phyloP scores from a whole-genome alignment of 2,113 vertebrate species.

The Indicator indicator region DNA sequence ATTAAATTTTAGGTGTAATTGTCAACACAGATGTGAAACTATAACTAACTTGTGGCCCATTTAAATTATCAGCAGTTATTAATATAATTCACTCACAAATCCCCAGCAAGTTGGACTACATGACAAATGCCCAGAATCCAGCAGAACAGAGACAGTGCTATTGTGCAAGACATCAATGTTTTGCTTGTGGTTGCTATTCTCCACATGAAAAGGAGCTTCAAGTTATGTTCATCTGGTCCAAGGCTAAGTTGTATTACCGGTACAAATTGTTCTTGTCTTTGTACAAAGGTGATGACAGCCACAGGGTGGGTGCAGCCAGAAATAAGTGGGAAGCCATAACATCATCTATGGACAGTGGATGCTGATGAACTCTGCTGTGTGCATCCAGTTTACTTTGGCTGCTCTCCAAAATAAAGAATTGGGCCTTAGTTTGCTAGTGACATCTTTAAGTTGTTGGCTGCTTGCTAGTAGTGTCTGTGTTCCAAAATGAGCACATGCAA shows the following conservation, averaged over 20 bases:
- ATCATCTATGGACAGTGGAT: background rate
- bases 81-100: background rate
- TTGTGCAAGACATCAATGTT: background rate
- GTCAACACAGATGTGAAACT: background rate
- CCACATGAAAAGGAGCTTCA: background rate
- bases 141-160: background rate
- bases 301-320: background rate
- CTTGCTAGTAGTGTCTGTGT: background rate
- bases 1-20: background rate
- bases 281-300: background rate
- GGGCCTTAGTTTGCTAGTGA: background rate
- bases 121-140: background rate
- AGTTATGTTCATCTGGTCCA: background rate
- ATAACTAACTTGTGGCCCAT: background rate
- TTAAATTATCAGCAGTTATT: background rate
- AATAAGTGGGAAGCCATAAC: background rate
- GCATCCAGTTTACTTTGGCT: background rate
- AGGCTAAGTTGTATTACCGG: rapidly evolving
- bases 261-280: background rate
- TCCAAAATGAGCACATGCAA: background rate
- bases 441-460: background rate
- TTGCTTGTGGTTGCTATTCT: background rate
- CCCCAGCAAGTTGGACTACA: background rate
- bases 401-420: background rate
- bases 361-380: background rate